phyloP scores from a whole-genome alignment of 2,888 invertebrate species.

The Idaea biselata region DNA sequence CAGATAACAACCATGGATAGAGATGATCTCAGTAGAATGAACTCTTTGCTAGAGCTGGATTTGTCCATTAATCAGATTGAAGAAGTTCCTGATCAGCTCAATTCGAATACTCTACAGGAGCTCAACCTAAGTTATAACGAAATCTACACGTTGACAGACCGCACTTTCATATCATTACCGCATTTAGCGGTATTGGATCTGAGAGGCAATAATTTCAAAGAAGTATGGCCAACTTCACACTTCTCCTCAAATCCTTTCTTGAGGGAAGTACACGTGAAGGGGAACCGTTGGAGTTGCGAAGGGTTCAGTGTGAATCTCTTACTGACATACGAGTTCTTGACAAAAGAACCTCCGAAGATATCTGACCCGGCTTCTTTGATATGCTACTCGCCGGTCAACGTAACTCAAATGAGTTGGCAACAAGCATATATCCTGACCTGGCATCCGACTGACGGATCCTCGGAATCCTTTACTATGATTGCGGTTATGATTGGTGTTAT shows the following conservation, averaged over 20 bases:
- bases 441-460: constrained; percentile 65
- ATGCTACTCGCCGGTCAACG: constrained; percentile 84
- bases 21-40: constrained; percentile 77
- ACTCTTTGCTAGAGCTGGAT: constrained; percentile 80
- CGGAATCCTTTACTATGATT: constrained; percentile 77
- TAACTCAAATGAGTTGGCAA: constrained; percentile 85
- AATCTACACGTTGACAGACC: constrained; percentile 80
- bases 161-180: constrained; percentile 82
- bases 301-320: constrained; percentile 81
- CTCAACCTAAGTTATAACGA: constrained; percentile 82
- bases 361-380: constrained; percentile 69
- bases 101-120: constrained; percentile 80
- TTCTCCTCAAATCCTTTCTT: constrained; percentile 83
- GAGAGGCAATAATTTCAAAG: constrained; percentile 86
- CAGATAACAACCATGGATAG: constrained; percentile 80
- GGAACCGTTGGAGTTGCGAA: constrained; percentile 89
- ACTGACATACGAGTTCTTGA: constrained; percentile 82
- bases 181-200: constrained; percentile 83
- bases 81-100: constrained; percentile 79
- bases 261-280: constrained; percentile 81
- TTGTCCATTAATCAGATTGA: constrained; percentile 85
- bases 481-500: constrained; percentile 77
- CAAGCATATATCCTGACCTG: constrained; percentile 84
- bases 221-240: constrained; percentile 80
- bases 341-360: constrained; percentile 75